Conservation (phyloP, 1,140 invertebrate species). For the Danaus melanippus region DNA sequence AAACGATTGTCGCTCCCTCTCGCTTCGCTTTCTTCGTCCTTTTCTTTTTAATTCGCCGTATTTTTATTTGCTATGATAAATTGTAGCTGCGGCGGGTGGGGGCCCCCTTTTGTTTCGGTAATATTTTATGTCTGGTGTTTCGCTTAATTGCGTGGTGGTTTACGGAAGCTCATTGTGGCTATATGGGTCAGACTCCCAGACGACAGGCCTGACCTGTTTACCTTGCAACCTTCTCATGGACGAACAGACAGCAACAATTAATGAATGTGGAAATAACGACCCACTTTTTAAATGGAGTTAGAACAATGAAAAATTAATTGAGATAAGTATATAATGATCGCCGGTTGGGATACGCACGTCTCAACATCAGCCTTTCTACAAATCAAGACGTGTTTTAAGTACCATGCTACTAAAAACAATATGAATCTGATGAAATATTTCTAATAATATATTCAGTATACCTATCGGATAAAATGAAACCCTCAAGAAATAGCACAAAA, state of each 20-base stretch:
- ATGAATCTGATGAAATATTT: too few relatives aligned
- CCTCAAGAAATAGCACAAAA: too few relatives aligned
- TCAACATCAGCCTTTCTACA: too few relatives aligned
- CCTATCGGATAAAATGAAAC: too few relatives aligned
- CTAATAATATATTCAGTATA: too few relatives aligned
- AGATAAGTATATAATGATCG: constrained; percentile 22
- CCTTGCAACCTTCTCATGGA: constrained; percentile 44
- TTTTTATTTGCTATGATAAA: constrained; percentile 72
- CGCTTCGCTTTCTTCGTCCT: constrained; percentile 60
- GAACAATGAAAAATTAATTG: constrained; percentile 30
- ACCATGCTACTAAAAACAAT: too few relatives aligned
- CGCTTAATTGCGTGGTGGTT: constrained; percentile 65
- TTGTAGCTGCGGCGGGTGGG: constrained; percentile 55
- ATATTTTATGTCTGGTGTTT: constrained; percentile 69
- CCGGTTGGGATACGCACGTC: too few relatives aligned
- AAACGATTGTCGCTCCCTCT: constrained; percentile 55
- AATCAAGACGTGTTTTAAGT: too few relatives aligned
- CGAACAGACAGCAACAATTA: constrained; percentile 34
- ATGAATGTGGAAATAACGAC: constrained; percentile 39
- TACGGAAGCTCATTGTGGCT: constrained; percentile 58
- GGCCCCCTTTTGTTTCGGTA: constrained; percentile 65
- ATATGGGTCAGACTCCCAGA: constrained; percentile 58
- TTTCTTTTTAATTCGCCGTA: constrained; percentile 69
- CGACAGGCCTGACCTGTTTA: constrained; percentile 54
- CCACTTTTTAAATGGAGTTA: constrained; percentile 33